These are phyloP conservation scores for Vimba vimba DNA, from an alignment of 2,113 vertebrate genomes.

Conservation along the genomic window DNA sequence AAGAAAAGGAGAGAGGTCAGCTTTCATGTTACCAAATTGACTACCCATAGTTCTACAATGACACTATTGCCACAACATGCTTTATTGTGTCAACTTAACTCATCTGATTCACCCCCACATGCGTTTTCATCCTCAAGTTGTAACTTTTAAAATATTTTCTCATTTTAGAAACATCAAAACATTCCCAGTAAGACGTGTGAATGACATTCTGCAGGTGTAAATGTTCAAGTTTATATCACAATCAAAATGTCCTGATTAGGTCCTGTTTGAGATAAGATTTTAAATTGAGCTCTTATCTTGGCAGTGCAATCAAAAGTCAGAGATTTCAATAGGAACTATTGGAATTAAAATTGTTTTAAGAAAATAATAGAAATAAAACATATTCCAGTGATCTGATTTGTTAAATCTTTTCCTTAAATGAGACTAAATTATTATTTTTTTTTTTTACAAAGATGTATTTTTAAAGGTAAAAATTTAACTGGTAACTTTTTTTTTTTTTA, in stretches of 20 bases:
- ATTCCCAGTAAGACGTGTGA: neutral
- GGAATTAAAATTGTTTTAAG: no score
- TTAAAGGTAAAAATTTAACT: neutral
- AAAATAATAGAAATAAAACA: neutral
- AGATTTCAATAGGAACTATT: neutral
- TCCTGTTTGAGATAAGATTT: neutral
- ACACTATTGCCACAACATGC: constrained; percentile 51
- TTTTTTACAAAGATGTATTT: neutral
- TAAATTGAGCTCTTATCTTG: neutral
- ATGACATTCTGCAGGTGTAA: neutral
- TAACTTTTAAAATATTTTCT: neutral
- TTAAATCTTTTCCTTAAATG: neutral
- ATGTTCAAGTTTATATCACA: neutral
- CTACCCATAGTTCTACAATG: constrained; percentile 26
- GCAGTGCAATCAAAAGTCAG: neutral
- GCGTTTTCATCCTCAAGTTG: neutral
- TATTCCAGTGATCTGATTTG: neutral
- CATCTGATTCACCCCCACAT: neutral
- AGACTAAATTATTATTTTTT: no score
- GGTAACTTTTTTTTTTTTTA: no score
- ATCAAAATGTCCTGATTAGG: neutral
- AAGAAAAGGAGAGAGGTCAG: neutral
- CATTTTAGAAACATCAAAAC: neutral
- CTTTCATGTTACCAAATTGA: constrained; percentile 16
- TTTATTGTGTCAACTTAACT: constrained; percentile 48